Base-by-base conservation (phyloP, 2,113 vertebrate species). In the Takifugu bimaculatus region DNA sequence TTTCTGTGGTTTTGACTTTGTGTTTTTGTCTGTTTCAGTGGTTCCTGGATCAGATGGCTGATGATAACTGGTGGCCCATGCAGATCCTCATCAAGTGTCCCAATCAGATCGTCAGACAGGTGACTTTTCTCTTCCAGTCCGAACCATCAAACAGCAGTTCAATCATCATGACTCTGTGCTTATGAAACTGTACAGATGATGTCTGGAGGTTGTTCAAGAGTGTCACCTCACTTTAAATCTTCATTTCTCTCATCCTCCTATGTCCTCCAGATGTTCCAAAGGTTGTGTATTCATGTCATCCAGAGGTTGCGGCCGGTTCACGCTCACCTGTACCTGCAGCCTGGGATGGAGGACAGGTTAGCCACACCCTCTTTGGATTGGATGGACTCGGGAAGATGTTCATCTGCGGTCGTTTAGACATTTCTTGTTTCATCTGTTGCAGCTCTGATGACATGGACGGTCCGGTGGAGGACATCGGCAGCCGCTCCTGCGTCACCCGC, bases 51-150 rank as follows among this genome's bases (percentile, higher is more conserved):
- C 94, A 94, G 29, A 99, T 99, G 97, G 97, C 97, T 65, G 96
- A 99, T 75, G 96, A 99, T 86, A 97, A 99, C 89, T 98, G 96
- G 97, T 99, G 97, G 97, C 97, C 97, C 50, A 99, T 99, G 97
- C 96, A 98, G 90, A 98, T 99, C 86, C 90, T 98, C 76, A 98
- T 98, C 72, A 99, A 99, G 81, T 99, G 97, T 62, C 97, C 97
- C 80, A 99, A 98, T 91, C 97, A 99, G 89, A 99, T 99, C 62
- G 96, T 98, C 66, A 92, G 97, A 89, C 96, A 99, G 92, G 3
- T 20, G 9, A 26, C 13, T 27, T 3, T 25, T 12, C 15, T 7
- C 50, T 25, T n/a, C n/a, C 15, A 20, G 20, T 20, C 20, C 20
- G 20, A 20, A 20, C 20, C 20, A 20, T 20, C 20, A 20, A 20